These are phyloP conservation scores for Trissolcus basalis DNA, from an alignment of 1,140 invertebrate species.

Conservation along the genomic window DNA sequence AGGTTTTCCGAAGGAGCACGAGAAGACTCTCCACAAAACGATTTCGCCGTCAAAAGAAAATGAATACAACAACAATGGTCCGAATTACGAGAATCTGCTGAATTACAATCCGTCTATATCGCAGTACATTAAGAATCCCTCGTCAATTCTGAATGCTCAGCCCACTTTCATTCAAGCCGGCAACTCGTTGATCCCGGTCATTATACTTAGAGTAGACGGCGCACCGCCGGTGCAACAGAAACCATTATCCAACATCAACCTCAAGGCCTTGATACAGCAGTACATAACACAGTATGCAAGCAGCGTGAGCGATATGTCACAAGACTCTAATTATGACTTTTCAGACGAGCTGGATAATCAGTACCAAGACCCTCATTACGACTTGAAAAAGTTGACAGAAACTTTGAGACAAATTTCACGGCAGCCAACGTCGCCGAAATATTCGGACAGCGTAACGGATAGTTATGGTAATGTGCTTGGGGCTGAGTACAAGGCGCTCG, in stretches of 20 bases:
- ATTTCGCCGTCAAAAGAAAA: conserved; percentile 46
- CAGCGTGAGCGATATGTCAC: conserved; percentile 61
- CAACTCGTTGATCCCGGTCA: conserved; percentile 72
- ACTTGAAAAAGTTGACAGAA: conserved; percentile 64
- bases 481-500: conserved; percentile 17
- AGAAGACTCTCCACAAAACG: conserved; percentile 61
- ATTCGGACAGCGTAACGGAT: conserved; percentile 29
- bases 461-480: conserved; percentile 49
- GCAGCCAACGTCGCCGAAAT: conserved; percentile 22
- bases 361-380: conserved; percentile 59
- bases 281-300: conserved; percentile 71
- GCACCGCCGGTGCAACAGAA: conserved; percentile 65
- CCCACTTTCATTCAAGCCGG: conserved; percentile 74
- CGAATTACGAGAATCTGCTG: conserved; percentile 66
- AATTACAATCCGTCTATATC: conserved; percentile 74
- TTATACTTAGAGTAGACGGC: conserved; percentile 72
- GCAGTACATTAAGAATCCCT: conserved; percentile 72
- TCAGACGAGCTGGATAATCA: conserved; percentile 25
- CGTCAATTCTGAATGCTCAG: conserved; percentile 72
- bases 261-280: conserved; percentile 71
- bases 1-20: background rate
- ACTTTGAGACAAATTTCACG: conserved; percentile 61
- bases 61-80: conserved; percentile 43
- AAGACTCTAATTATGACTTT: conserved; percentile 62
- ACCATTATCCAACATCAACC: conserved; percentile 65